phyloP scores from a whole-genome alignment of 1,140 invertebrate genomes.

The Campoletis sonorensis region DNA sequence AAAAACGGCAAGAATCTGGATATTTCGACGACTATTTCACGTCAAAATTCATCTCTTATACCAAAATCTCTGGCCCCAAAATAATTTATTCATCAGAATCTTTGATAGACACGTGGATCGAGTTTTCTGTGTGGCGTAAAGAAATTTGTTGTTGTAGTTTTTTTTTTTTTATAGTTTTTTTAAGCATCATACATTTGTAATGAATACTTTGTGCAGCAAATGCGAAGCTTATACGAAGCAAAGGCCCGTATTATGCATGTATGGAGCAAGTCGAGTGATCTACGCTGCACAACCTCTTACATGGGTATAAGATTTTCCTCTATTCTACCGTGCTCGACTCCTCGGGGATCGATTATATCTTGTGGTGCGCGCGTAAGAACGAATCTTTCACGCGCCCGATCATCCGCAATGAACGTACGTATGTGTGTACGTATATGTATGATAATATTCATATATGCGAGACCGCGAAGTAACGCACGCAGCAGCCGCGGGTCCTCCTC shows the following conservation, averaged over 20 bases:
- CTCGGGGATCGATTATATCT: conserved; percentile 13
- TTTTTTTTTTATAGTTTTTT: too few species aligned
- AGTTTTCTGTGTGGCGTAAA: too few species aligned
- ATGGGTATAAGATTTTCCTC: neutral
- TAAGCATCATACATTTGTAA: too few species aligned
- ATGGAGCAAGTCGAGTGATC: neutral
- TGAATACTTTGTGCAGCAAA: too few species aligned
- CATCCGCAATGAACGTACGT: neutral
- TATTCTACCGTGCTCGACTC: conserved; percentile 5
- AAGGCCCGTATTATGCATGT: neutral
- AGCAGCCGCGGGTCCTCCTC: conserved; percentile 1
- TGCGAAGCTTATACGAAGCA: neutral
- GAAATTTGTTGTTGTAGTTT: too few species aligned
- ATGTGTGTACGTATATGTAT: neutral
- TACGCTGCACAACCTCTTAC: neutral
- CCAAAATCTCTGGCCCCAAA: too few species aligned
- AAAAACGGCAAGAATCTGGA: too few species aligned
- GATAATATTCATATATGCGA: neutral
- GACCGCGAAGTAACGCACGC: neutral
- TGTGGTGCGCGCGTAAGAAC: neutral
- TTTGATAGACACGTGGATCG: too few species aligned
- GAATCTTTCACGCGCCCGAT: conserved; percentile 1
- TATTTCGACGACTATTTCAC: too few species aligned
- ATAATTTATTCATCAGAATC: too few species aligned
- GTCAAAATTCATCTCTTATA: too few species aligned